Conservation (phyloP, 2,113 vertebrate genomes). For the Corynorhinus townsendii region DNA sequence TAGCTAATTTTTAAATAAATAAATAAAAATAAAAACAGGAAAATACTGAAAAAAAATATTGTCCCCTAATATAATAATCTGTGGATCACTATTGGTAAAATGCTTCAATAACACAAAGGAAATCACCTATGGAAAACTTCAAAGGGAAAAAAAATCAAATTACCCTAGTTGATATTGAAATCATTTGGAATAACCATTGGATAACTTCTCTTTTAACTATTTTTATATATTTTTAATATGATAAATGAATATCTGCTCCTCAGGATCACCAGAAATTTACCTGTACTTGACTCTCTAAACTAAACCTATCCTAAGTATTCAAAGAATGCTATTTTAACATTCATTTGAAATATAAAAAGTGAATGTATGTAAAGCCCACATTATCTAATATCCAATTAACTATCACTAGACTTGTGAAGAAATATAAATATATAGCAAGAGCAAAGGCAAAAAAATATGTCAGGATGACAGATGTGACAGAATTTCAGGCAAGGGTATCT, state of each 20-base stretch:
- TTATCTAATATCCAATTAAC: not conserved
- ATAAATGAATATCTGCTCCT: not conserved
- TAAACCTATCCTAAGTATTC: too few species aligned
- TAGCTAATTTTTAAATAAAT: too few species aligned
- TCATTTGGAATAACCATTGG: not conserved
- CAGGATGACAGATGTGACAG: not conserved
- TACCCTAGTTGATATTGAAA: not conserved
- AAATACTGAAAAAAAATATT: too few species aligned
- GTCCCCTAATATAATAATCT: not conserved
- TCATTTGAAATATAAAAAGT: not conserved
- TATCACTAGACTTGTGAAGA: not conserved
- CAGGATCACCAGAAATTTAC: not conserved
- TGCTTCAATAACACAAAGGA: not conserved
- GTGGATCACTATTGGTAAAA: not conserved
- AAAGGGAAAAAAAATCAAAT: not conserved
- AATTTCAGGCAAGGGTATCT: not conserved
- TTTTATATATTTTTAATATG: not conserved
- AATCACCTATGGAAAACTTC: not conserved
- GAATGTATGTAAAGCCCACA: not conserved
- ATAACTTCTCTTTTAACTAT: not conserved
- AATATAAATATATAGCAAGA: not conserved
- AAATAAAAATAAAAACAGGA: too few species aligned
- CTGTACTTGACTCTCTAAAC: not conserved
- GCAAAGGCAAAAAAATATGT: not conserved
- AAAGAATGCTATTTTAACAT: not conserved